Base-by-base conservation (phyloP, 2,888 invertebrate species). In the Noctua pronuba region DNA sequence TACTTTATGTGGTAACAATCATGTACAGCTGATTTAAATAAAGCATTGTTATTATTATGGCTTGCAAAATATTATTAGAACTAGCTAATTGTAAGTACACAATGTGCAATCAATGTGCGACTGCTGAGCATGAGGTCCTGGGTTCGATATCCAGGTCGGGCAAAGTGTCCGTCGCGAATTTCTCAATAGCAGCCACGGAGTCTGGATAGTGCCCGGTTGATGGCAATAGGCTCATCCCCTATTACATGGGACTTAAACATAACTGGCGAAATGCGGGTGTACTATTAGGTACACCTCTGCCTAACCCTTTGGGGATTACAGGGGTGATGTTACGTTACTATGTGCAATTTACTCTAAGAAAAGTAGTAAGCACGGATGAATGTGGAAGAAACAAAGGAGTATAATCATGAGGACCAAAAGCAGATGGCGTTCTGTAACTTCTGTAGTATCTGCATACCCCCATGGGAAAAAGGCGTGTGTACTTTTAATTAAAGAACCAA, bases 401-500 rank as follows among this genome's bases (percentile, higher is more conserved):
- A 31, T 31, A 60, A 58, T 28, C 16, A 58, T 28, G 16, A 18
- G 16, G 13, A n/a, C n/a, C 16, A 58, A 58, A 58, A 16, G 16
- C 1, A 28, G 6, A 58, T 28, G 28, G 58, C 16, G 31, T n/a
- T n/a, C n/a, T n/a, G n/a, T n/a, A n/a, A n/a, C n/a, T 31, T 31
- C 18, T 58, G 7, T 58, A 16, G 10, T 11, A 4, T 62, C 11
- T 38, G 13, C 13, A 16, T 41, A 6, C 16, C n/a, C 4, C 18
- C 38, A 41, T 16, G n/a, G 6, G n/a, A 65, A 18, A 65, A n/a
- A 18, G n/a, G 24, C n/a, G 65, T 28, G n/a, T 41, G 41, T n/a
- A 65, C 8, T 35, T 81, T 73, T 81, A 78, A 81, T 66, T 46
- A 66, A 73, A 58, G 7, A 67, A 79, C 41, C 28, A 28, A 35